Conservation (phyloP, 1,140 invertebrate species). For the Papilio glaucus region DNA sequence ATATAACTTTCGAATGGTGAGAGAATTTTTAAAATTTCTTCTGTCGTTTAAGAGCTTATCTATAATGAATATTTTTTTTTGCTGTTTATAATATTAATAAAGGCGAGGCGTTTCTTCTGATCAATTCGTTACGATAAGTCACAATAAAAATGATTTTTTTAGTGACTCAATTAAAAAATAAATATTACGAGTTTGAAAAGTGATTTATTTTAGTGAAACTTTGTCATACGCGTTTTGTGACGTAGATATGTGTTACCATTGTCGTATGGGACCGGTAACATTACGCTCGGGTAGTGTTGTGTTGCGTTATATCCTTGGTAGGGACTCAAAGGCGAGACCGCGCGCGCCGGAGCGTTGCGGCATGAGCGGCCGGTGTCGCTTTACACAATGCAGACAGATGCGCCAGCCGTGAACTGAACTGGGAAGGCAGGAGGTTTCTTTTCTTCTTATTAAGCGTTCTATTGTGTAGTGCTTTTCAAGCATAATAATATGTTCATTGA, state of each 20-base stretch:
- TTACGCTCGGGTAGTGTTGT: constrained; percentile 63
- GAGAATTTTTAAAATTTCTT: too few relatives aligned
- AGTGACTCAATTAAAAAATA: too few relatives aligned
- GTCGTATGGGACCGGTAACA: constrained; percentile 58
- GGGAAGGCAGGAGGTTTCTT: constrained; percentile 5
- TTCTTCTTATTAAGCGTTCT: not conserved
- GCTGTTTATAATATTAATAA: too few relatives aligned
- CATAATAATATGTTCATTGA: too few relatives aligned
- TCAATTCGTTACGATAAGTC: too few relatives aligned
- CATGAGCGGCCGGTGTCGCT: constrained; percentile 58
- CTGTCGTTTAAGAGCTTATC: too few relatives aligned
- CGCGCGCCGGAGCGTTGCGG: constrained; percentile 51
- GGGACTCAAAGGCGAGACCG: constrained; percentile 56
- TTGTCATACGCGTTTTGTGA: not conserved
- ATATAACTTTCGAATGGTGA: too few relatives aligned
- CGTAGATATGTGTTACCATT: not conserved
- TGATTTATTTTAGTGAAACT: not conserved
- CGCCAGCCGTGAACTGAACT: constrained; percentile 40
- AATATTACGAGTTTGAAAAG: not conserved
- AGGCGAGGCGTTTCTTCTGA: too few relatives aligned
- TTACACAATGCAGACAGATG: constrained; percentile 60
- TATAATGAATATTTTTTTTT: too few relatives aligned
- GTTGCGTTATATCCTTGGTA: constrained; percentile 53
- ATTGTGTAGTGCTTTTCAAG: not conserved
- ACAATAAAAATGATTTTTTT: too few relatives aligned